Conservation (phyloP, 2,113 vertebrate species). For the Silurus glanis region DNA sequence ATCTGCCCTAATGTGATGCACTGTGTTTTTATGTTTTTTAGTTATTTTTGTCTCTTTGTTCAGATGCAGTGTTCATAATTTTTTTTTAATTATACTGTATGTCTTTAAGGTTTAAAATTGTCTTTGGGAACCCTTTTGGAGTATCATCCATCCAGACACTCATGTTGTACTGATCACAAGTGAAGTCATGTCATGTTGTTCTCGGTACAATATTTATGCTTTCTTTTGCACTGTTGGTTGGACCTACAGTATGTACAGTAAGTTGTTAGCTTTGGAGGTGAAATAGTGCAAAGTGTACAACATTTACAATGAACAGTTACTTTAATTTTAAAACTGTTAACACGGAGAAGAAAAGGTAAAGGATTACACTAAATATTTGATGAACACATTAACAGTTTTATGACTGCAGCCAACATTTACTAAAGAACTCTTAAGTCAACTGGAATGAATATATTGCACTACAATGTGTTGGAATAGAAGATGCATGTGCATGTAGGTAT, state of each 20-base stretch:
- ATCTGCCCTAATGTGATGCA: background rate
- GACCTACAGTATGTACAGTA: background rate
- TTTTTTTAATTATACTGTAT: background rate
- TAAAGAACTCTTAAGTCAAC: background rate
- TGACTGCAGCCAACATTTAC: background rate
- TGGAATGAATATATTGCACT: background rate
- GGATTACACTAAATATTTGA: slow-evolving; percentile 2
- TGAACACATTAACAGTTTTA: background rate
- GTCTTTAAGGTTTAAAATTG: background rate
- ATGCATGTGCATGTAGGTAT: background rate
- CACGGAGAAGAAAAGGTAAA: background rate
- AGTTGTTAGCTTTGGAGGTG: background rate
- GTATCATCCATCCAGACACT: slow-evolving; percentile 2
- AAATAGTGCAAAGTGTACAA: background rate
- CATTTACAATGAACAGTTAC: slow-evolving; percentile 1
- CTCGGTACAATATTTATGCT: background rate
- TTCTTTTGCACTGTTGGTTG: background rate
- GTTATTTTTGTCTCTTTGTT: background rate
- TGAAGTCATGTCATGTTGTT: background rate
- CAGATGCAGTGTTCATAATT: background rate
- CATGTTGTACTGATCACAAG: background rate
- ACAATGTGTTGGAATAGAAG: background rate
- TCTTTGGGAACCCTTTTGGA: background rate
- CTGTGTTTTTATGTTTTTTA: background rate
- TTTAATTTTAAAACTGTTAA: background rate